Percentiles rank a stretch among this genome's conserved stretches.
These are phyloP conservation scores for Archips xylosteana DNA, from an alignment of 2,888 invertebrate species.

Conservation along the genomic window DNA sequence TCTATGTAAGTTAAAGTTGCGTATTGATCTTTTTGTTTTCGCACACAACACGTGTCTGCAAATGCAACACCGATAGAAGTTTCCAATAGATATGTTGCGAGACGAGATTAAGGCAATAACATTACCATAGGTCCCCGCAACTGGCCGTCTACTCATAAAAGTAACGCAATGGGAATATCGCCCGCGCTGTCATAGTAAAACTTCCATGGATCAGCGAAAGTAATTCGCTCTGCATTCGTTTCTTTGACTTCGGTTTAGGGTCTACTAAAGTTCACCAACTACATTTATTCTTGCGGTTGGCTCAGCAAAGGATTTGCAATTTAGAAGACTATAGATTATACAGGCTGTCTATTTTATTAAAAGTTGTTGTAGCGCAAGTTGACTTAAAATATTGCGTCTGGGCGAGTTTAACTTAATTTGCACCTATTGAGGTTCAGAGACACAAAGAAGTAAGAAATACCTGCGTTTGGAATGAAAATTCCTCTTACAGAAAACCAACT, in stretches of 20 bases:
- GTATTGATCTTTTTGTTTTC: constrained; percentile 6
- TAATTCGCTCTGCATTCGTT: constrained; percentile 58
- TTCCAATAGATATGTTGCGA: constrained; percentile 26
- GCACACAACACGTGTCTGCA: constrained; percentile 6
- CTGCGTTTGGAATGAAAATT: constrained; percentile 26
- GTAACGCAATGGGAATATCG: constrained; percentile 76
- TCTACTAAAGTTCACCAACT: constrained; percentile 31
- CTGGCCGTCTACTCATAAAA: constrained; percentile 74
- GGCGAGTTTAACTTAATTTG: constrained; percentile 14
- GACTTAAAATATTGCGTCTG: not conserved
- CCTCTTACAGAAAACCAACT: constrained; percentile 18
- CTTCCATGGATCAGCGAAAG: constrained; percentile 70
- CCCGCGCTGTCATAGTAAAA: constrained; percentile 70
- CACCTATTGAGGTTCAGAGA: constrained; percentile 24
- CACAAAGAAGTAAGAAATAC: constrained; percentile 15
- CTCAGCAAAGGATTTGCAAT: constrained; percentile 34
- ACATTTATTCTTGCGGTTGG: constrained; percentile 33
- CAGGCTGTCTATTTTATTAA: constrained; percentile 15
- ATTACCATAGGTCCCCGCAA: constrained; percentile 75
- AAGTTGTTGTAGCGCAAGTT: not conserved
- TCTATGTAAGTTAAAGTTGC: not conserved
- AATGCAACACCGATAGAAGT: constrained; percentile 31
- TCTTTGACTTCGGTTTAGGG: constrained; percentile 60
- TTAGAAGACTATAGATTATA: constrained; percentile 21
- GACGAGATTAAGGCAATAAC: constrained; percentile 70